Base-by-base conservation (phyloP, 92 coral and sea anemone genomes). In the Epizoanthus ramosus region DNA sequence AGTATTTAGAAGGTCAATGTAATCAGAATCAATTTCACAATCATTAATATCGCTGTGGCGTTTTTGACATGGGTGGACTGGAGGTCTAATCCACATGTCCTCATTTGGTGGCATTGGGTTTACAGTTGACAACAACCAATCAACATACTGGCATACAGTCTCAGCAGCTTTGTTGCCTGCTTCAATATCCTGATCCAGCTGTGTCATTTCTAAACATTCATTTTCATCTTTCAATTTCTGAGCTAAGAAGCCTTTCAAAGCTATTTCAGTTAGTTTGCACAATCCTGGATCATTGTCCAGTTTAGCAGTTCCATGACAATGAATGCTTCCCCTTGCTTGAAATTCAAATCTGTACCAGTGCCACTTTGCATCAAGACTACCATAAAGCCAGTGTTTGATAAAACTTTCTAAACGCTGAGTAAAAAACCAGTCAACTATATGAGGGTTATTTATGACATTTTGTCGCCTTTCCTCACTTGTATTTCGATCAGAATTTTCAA, bases 191-290 rank as follows among this genome's bases (percentile, higher is more conserved):
- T 77, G 83, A 35, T 77, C 43, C 41, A 66, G 83, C 24, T 86
- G 71, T 67, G 39, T 54, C 68, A 79, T 71, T 50, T 79, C 71
- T 65, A 71, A 17, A 86, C 50, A 53, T 50, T 71, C 72, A 80
- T 56, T 72, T 33, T 58, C 61, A 75, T 82, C 85, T 56, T 89
- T 89, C 6, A 17, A 64, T 2, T 84, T 79, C 41, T 89, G 41
- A 15, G 88, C 91, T 52, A 88, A 79, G 80, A 88, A 88, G 25
- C 88, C 84, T 70, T 69, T 87, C 57, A 87, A 83, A 71, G 91
- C 87, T 56, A 77, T 83, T 8, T 83, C 85, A 75, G 87, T 83
- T 64, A 88, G 73, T 56, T 83, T 28, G 77, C 81, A 76, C 13
- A 47, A 6, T 47, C 53, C 53, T 47, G 53, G 53, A 47, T 47